Conservation (phyloP, 2,888 invertebrate genomes). For the Caenorhabditis auriculariae region DNA sequence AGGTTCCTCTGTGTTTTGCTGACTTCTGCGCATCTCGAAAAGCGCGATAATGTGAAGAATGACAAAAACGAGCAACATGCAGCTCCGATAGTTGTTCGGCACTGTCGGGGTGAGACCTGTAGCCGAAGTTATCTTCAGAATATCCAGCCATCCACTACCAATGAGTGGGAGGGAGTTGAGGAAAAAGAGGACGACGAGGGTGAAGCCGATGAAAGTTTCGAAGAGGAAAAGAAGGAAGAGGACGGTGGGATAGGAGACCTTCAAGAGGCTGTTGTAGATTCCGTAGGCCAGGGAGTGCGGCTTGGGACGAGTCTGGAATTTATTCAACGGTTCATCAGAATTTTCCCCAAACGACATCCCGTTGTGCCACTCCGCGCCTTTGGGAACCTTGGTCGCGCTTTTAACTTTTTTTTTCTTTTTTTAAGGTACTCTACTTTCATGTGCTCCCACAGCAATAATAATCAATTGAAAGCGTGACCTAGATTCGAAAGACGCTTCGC, state of each 20-base stretch:
- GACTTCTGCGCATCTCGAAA: conserved; percentile 22
- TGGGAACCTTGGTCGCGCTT: too few species aligned
- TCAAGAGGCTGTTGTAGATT: conserved; percentile 18
- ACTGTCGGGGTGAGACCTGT: too few species aligned
- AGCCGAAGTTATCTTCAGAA: too few species aligned
- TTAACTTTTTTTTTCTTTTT: too few species aligned
- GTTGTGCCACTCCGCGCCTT: too few species aligned
- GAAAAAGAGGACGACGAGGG: conserved; percentile 16
- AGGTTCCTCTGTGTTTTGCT: not conserved
- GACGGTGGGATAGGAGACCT: conserved; percentile 10
- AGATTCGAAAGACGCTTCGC: too few species aligned
- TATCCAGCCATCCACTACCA: not conserved
- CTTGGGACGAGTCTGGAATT: conserved; percentile 23
- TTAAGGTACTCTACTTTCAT: too few species aligned
- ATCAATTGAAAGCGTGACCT: too few species aligned
- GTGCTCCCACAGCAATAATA: too few species aligned
- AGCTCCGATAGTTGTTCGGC: conserved; percentile 28
- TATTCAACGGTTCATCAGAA: too few species aligned
- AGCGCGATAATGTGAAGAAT: conserved; percentile 25
- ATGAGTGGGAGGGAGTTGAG: conserved; percentile 13
- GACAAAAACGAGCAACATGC: conserved; percentile 26
- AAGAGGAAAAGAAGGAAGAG: conserved; percentile 22
- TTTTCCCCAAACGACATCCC: too few species aligned
- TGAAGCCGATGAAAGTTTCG: conserved; percentile 21
- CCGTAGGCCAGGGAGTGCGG: conserved; percentile 36